A percentile compares a stretch with the other conserved stretches of the same genome.
phyloP scores from a whole-genome alignment of 2,113 vertebrate genomes.

The Capreolus pygargus region DNA sequence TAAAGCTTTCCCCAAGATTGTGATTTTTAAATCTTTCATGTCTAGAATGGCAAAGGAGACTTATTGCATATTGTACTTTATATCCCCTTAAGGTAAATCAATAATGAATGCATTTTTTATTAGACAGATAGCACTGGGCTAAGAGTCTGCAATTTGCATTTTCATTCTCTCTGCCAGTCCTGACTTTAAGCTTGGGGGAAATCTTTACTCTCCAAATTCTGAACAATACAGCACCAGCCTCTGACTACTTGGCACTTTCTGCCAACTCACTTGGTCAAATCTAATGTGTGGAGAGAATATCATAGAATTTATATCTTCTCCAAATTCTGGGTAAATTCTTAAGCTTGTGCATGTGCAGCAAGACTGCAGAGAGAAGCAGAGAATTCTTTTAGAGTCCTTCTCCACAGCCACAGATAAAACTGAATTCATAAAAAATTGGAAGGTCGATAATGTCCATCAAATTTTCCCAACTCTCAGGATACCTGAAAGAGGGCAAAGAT shows the following conservation, averaged over 20 bases:
- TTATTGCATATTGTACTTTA: neutral
- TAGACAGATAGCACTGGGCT: neutral
- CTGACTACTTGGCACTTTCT: neutral
- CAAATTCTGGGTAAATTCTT: neutral
- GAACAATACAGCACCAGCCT: neutral
- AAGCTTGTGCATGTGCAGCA: neutral
- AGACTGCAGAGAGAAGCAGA: neutral
- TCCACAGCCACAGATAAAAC: neutral
- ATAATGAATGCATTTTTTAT: slow-evolving; percentile 23
- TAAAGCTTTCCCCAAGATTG: neutral
- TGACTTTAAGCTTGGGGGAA: neutral
- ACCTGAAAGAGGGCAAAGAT: neutral
- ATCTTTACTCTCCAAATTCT: neutral
- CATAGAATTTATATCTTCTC: neutral
- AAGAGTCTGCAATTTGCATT: slow-evolving; percentile 2
- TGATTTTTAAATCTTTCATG: neutral
- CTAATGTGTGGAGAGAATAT: neutral
- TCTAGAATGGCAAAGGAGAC: neutral
- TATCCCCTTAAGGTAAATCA: slow-evolving; percentile 1
- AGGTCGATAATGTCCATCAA: neutral
- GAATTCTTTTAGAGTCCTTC: neutral
- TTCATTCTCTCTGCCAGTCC: neutral
- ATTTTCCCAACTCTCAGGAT: neutral
- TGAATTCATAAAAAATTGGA: neutral
- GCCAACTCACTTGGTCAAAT: neutral